Base-by-base conservation (phyloP, 2,113 vertebrate genomes). In the Geococcyx californianus region DNA sequence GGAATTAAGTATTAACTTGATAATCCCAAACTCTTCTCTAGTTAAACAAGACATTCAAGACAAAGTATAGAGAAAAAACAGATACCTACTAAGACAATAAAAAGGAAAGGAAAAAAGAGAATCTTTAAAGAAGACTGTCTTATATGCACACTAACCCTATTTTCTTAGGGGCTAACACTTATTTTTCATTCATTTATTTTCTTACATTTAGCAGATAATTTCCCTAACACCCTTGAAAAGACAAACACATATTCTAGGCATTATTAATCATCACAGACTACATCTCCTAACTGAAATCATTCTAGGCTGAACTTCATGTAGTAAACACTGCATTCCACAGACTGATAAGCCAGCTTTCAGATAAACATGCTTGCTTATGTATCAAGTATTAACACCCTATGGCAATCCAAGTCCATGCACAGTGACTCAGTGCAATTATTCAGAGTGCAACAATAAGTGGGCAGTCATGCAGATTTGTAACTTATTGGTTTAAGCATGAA, bases 381-480 rank as follows among this genome's bases (percentile, higher is more conserved):
- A 88, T 68, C 54, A 89, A 93, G 74, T 93, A 91, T 93, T 94
- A 96, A 79, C 67, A 90, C 93, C 94, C 97, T 84, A 45, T 96
- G 95, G 95, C 95, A 94, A 96, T 94, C 66, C 0, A 1, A 90
- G 90, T 56, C 81, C 74, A 82, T 47, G 84, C 88, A 92, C 64
- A 88, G 87, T 95, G 95, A 97, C 87, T 96, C 96, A 94, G 69
- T 91, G 82, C 94, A 93, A 94, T 97, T 96, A 97, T 92, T 89
- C 78, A 0, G 0, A 84, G 45, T 79, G 89, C 56, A 96, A 97
- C 73, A 91, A 93, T 95, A 96, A 96, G 90, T 64, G 90, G 93
- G 94, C 90, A 97, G 95, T 95, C 94, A 97, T 90, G 96, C 73
- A 0, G 84, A 96, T 97, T 95, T 97, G 89, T 60, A 96, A 94